Base-by-base conservation (phyloP, 2,113 vertebrate species). In the Charadrius vociferus region DNA sequence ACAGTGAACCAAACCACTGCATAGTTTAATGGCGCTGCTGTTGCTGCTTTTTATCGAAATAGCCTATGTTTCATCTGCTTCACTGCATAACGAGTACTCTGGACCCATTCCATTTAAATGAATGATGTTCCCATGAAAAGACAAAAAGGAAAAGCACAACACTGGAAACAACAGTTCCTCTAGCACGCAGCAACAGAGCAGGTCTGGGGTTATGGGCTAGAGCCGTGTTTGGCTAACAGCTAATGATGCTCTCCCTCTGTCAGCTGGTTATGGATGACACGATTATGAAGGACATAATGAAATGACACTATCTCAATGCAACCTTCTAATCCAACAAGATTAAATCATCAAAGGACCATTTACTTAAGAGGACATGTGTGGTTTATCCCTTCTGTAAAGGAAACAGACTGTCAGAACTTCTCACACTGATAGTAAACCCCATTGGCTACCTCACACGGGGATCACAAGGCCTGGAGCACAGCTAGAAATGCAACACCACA, bases 261-360 rank as follows among this genome's bases (percentile, higher is more conserved):
- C 93, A 59, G 20, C 75, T 95, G 34, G 16, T 34, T 92, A 77
- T 90, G 86, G 91, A 97, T 90, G 81, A 86, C 95, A 92, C 39
- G 67, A 88, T 67, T 90, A 95, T 86, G 96, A 94, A 94, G 94
- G 95, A 96, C 91, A 89, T 36, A 95, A 84, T 34, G 50, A 97
- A 95, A 90, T 52, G 49, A 74, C 24, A 81, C 70, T 17, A 72
- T 67, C n/a, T 84, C 30, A 67, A 74, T 56, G 79, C 47, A 91
- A 53, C 16, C 72, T 83, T 37, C 10, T 79, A 37, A 81, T n/a
- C 20, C 77, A 89, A 9, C 77, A 80, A 88, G 45, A 86, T 81
- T 81, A 77, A 68, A 70, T 83, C 32, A 52, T 86, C 70, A 92
- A 85, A 88, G 86, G 81, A 70, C 81, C 24, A 71, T 73, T 72